Evolutionary conservation across 2,888 invertebrate species (phyloP).

Genomic region (Lepeophtheirus nordmannii): DNA sequence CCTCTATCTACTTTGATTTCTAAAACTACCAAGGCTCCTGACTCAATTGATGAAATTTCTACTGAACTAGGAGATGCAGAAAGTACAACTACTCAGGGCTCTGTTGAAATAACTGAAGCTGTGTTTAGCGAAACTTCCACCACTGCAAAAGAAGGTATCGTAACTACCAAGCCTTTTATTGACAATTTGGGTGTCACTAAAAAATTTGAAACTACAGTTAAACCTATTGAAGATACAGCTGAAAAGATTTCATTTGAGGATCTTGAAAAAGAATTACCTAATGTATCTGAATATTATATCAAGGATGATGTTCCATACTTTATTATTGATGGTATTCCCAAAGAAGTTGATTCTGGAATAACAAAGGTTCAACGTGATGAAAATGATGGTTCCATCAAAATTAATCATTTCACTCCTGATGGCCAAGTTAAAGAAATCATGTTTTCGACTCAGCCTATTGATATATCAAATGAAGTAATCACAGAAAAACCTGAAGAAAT

Average conservation of each 20-base stretch:
- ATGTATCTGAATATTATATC: background rate
- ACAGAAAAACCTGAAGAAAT: no score
- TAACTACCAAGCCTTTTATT: background rate
- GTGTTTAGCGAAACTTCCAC: background rate
- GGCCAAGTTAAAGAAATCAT: background rate
- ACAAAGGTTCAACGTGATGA: background rate
- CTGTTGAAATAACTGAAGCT: background rate
- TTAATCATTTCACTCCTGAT: background rate
- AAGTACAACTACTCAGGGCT: background rate
- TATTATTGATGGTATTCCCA: background rate
- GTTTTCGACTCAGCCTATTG: background rate
- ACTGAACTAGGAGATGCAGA: background rate
- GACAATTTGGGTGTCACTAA: background rate
- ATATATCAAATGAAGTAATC: background rate
- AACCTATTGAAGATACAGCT: background rate
- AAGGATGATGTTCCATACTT: background rate
- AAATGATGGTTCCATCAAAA: background rate
- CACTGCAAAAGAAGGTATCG: no score
- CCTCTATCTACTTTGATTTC: background rate
- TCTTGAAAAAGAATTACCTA: background rate
- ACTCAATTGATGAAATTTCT: background rate
- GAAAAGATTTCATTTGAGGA: background rate
- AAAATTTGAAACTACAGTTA: background rate
- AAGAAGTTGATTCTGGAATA: background rate
- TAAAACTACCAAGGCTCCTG: no score